Conservation (phyloP, 2,113 vertebrate species). For the Buteo buteo region DNA sequence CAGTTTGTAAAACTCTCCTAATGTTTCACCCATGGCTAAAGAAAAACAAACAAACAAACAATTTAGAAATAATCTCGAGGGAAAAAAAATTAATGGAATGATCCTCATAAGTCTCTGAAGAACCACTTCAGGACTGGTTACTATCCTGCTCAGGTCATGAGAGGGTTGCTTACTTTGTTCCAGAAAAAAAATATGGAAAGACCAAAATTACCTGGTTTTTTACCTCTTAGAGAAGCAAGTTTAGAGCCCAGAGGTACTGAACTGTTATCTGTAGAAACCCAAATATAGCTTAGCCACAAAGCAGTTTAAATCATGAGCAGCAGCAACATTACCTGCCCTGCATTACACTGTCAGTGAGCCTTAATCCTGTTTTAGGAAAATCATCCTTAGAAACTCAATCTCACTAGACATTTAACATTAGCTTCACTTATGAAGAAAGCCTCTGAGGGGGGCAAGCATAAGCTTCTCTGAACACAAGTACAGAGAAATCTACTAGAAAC, state of each 20-base stretch:
- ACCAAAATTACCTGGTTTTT: neutral
- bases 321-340: neutral
- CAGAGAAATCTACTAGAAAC: neutral
- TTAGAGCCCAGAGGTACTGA: neutral
- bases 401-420: neutral
- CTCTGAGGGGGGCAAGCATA: neutral
- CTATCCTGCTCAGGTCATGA: neutral
- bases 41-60: neutral
- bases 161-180: neutral
- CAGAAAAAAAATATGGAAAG: neutral
- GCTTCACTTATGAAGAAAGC: neutral
- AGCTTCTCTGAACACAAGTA: neutral
- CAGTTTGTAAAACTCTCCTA: neutral
- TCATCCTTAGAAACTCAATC: neutral
- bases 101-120: neutral
- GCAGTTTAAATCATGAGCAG: neutral
- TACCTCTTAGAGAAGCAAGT: neutral
- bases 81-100: neutral
- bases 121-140: neutral
- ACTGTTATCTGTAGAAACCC: neutral
- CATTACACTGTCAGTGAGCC: neutral
- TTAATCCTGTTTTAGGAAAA: slow-evolving; percentile 9
- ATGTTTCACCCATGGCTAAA: neutral
- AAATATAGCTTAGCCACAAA: neutral
- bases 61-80: neutral